A percentile compares a stretch with the other conserved stretches of the same genome.
Evolutionary conservation across 1,140 invertebrate species (phyloP).

Genomic region (Calliphora vicina): DNA sequence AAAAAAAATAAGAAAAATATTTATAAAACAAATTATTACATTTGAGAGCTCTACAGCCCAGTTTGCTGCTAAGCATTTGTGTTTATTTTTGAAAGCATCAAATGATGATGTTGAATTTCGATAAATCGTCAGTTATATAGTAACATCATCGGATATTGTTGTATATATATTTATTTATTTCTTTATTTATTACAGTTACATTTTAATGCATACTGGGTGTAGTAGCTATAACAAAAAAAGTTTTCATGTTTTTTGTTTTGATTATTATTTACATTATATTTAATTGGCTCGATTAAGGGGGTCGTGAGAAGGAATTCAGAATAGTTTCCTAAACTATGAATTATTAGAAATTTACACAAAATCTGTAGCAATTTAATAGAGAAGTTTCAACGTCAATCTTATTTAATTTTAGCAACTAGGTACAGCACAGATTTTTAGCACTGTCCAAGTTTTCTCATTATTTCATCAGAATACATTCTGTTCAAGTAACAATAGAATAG

Average conservation of each 20-base stretch:
- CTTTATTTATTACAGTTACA: not conserved
- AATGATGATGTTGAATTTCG: not conserved
- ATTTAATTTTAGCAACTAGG: too few relatives aligned
- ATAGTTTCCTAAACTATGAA: too few relatives aligned
- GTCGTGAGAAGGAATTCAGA: not conserved
- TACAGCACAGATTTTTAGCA: too few relatives aligned
- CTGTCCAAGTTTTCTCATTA: too few relatives aligned
- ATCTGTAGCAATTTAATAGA: too few relatives aligned
- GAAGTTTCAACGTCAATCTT: too few relatives aligned
- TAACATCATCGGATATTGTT: not conserved
- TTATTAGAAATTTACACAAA: too few relatives aligned
- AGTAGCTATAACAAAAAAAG: not conserved
- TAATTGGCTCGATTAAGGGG: not conserved
- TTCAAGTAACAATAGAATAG: too few relatives aligned
- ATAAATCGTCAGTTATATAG: not conserved
- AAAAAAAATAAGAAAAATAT: not conserved
- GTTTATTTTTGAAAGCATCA: not conserved
- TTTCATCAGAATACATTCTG: too few relatives aligned
- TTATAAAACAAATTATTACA: not conserved
- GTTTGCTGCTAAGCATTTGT: not conserved
- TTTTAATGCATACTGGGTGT: not conserved
- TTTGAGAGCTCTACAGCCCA: not conserved
- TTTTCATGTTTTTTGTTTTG: not conserved
- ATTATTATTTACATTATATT: not conserved
- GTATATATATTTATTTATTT: not conserved